Evolutionary conservation across 2,113 vertebrate genomes (phyloP), one percentile per base, ranked within the genome.

Genomic region (Seriola aureovittata): DNA sequence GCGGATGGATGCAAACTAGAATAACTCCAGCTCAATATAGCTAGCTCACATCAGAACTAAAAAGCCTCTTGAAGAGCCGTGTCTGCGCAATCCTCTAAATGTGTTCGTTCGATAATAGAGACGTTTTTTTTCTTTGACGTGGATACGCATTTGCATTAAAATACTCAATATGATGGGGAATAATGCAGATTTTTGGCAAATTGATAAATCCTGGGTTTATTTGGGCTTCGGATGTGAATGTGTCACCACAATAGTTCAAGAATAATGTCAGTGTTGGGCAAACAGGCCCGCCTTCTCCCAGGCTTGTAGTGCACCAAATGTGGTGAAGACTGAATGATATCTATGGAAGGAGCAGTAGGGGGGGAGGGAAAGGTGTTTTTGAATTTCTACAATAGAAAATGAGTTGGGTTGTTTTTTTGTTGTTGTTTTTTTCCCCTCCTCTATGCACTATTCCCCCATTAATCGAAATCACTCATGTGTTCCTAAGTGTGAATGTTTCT

Each of bases 1-100:
- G 67, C 57, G 38, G 46, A 48, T 63, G 55, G 55, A 68, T 34
- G 38, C 48, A 67, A 48, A 54, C n/a, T 17, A 40, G 69, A 71
- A 72, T 38, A 78, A 65, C 60, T 23, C 10, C 25, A 29, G 14
- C 16, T 34, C 40, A 29, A 63, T 40, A 9, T 14, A 19, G 8
- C 4, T 1, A 25, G 34, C 42, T 84, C 63, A 63, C 19, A 13
- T 25, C 29, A n/a, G 16, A 40, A 14, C 10, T 4, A 13, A 2
- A 62, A 48, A 42, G 4, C 55, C n/a, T 40, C 29, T 19, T 5
- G 0, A 50, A 14, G 5, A 71, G 46, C 55, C 52, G 44, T n/a
- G 44, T 46, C 11, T 14, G 54, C 34, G 21, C 58, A 32, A 5
- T 12, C 32, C 29, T 52, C 1, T 25, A 8, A 65, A 50, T 29